Percentiles rank a stretch among this genome's conserved stretches.
These are phyloP conservation scores for Alfaro cultratus DNA, from an alignment of 2,797 vertebrate species.

Conservation along the genomic window DNA sequence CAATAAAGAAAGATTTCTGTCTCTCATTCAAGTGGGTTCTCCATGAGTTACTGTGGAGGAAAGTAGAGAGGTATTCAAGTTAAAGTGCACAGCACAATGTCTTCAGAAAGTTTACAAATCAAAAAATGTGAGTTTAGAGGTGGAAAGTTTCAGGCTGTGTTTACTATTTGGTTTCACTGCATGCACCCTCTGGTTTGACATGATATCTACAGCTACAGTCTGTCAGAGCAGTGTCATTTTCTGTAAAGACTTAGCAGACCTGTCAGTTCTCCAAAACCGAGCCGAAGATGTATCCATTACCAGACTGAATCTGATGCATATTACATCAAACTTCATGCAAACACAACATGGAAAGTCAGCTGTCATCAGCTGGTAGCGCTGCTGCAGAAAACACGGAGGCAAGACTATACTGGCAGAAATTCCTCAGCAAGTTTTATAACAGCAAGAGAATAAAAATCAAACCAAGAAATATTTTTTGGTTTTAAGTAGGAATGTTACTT, in stretches of 20 bases:
- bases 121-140: constrained; percentile 5
- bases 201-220: constrained; percentile 37
- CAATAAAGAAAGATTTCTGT: constrained; percentile 55
- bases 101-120: constrained; percentile 18
- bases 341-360: constrained; percentile 26
- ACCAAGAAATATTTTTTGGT: not conserved
- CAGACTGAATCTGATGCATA: constrained; percentile 36
- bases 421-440: constrained; percentile 12
- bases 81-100: constrained; percentile 27
- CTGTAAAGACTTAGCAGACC: constrained; percentile 38
- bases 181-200: constrained; percentile 32
- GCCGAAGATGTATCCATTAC: constrained; percentile 39
- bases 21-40: constrained; percentile 57
- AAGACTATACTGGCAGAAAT: constrained; percentile 10
- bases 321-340: constrained; percentile 31
- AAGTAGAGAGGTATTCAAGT: constrained; percentile 33
- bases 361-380: constrained; percentile 30
- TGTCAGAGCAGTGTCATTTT: constrained; percentile 59
- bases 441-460: constrained; percentile 7
- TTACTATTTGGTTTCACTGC: constrained; percentile 12
- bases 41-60: constrained; percentile 34
- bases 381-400: constrained; percentile 29
- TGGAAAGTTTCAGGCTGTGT: constrained; percentile 19
- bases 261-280: constrained; percentile 38
- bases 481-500: not conserved